Evolutionary conservation across 2,113 vertebrate species (phyloP).

Genomic region (Acinonyx jubatus): DNA sequence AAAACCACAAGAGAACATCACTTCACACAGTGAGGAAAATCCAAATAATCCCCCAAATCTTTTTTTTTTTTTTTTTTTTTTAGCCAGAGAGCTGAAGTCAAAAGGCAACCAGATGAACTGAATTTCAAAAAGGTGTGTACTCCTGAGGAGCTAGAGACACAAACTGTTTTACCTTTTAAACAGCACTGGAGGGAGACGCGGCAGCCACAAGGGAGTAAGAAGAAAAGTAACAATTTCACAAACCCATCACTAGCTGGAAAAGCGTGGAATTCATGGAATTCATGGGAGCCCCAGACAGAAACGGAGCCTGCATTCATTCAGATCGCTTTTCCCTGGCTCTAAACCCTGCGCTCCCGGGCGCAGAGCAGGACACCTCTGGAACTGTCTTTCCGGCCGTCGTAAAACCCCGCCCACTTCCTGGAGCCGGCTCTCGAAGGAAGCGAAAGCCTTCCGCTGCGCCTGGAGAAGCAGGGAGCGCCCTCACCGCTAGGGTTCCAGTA

Average conservation of each 20-base stretch:
- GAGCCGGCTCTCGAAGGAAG: background rate
- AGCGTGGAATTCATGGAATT: background rate
- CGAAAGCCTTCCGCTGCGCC: background rate
- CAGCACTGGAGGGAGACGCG: background rate
- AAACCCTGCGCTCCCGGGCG: background rate
- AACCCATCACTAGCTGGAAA: background rate
- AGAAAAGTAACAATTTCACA: background rate
- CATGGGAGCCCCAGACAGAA: background rate
- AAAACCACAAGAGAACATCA: background rate
- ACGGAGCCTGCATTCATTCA: background rate
- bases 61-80: background rate
- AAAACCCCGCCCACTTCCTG: background rate
- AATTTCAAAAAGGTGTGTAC: background rate
- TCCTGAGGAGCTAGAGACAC: background rate
- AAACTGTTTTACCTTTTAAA: background rate
- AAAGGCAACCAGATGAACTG: background rate
- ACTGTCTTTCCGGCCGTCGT: rapidly evolving
- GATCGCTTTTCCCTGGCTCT: background rate
- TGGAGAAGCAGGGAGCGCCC: background rate
- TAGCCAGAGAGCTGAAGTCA: background rate
- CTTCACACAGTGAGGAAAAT: background rate
- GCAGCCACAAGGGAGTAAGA: background rate
- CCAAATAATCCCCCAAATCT: background rate
- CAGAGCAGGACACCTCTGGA: background rate
- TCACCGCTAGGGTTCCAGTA: background rate